Conservation (phyloP, 1,140 invertebrate species). For the Heliconius hewitsoni region DNA sequence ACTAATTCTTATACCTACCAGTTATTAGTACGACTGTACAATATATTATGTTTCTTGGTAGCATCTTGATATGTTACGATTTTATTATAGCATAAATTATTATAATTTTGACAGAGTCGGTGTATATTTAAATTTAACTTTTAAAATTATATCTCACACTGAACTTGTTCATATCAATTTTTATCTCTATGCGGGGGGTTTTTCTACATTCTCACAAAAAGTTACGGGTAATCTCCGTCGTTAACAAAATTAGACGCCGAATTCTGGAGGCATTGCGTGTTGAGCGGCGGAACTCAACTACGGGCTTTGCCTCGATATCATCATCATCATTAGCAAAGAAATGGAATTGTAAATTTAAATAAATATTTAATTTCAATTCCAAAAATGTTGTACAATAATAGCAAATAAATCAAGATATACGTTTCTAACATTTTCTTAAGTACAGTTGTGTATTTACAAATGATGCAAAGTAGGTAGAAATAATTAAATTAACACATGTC, state of each 20-base stretch:
- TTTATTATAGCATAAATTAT: too few relatives aligned
- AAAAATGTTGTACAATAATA: not conserved
- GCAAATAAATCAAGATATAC: slow-evolving; percentile 18
- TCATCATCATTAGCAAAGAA: not conserved
- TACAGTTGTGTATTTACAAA: slow-evolving; percentile 37
- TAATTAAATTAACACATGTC: slow-evolving; percentile 72
- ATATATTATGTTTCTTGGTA: too few relatives aligned
- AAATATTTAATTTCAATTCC: too few relatives aligned
- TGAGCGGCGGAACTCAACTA: too few relatives aligned
- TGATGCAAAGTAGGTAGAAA: slow-evolving; percentile 45
- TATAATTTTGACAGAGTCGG: too few relatives aligned
- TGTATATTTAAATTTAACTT: not conserved
- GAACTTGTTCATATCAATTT: not conserved
- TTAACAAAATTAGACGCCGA: not conserved
- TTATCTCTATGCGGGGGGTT: slow-evolving; percentile 29
- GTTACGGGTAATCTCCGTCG: not conserved
- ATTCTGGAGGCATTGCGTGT: too few relatives aligned
- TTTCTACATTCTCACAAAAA: slow-evolving; percentile 17
- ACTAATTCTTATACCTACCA: too few relatives aligned
- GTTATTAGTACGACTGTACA: too few relatives aligned
- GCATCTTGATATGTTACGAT: too few relatives aligned
- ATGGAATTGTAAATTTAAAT: too few relatives aligned
- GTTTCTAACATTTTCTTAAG: slow-evolving; percentile 26
- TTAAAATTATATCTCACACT: not conserved
- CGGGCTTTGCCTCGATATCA: not conserved